A percentile compares a stretch with the other conserved stretches of the same genome.
These are phyloP conservation scores for Aplysina aerophoba DNA, from an alignment of 37 sponge, comb jelly and placozoan species.

Conservation along the genomic window DNA sequence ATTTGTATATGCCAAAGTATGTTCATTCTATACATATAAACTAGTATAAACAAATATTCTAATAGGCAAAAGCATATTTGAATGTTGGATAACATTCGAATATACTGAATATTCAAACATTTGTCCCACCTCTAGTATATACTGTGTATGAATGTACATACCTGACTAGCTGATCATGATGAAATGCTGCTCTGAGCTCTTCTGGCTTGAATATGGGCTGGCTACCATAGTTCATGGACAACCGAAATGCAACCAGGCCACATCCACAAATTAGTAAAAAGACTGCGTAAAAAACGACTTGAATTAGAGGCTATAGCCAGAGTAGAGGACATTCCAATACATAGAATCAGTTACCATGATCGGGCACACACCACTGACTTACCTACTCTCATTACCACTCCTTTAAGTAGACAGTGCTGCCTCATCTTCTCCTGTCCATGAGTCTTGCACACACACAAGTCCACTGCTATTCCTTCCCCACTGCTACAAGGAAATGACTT, in stretches of 20 bases:
- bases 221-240: slow-evolving; percentile 81
- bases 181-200: slow-evolving; percentile 79
- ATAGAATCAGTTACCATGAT: neutral
- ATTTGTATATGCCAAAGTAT: too few relatives aligned
- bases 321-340: neutral
- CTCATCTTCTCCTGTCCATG: neutral
- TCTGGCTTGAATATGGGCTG: slow-evolving; percentile 88
- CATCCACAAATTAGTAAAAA: slow-evolving; percentile 34
- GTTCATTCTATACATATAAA: too few relatives aligned
- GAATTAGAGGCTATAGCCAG: neutral
- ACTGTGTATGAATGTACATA: too few relatives aligned
- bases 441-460: neutral
- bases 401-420: neutral
- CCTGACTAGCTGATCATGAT: slow-evolving; percentile 71
- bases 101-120: too few relatives aligned
- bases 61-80: too few relatives aligned
- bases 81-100: too few relatives aligned
- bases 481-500: neutral
- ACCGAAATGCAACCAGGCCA: slow-evolving; percentile 57
- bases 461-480: slow-evolving; percentile 34
- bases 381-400: neutral
- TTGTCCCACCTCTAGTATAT: too few relatives aligned
- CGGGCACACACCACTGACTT: neutral
- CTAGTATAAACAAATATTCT: too few relatives aligned
- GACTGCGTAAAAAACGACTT: slow-evolving; percentile 24